Evolutionary conservation across 2,113 vertebrate genomes (phyloP).

Genomic region (Lycaon pictus): DNA sequence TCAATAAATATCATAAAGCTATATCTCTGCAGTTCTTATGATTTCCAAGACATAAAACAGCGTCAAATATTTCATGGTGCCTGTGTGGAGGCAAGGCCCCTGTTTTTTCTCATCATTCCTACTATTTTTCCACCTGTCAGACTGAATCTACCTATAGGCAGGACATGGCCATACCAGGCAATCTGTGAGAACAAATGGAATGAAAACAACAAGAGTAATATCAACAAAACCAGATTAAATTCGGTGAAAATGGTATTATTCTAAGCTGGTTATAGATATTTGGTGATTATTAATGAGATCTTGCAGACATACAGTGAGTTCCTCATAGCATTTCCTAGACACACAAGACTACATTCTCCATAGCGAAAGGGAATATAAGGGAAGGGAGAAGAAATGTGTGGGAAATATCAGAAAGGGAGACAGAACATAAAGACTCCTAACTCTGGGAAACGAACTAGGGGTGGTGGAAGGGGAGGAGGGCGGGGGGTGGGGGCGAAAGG

Average conservation of each 20-base stretch:
- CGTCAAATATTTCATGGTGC: background rate
- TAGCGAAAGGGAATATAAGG: no score
- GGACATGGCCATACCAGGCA: background rate
- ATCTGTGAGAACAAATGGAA: conserved; percentile 47
- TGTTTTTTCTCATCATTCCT: background rate
- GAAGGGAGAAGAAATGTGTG: no score
- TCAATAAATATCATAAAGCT: background rate
- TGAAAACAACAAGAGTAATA: conserved; percentile 33
- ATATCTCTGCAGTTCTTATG: background rate
- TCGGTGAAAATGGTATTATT: background rate
- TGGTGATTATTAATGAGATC: conserved; percentile 3
- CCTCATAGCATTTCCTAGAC: background rate
- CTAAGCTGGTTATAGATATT: background rate
- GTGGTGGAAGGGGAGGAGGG: no score
- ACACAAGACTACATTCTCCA: background rate
- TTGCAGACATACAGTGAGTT: background rate
- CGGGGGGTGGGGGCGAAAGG: no score
- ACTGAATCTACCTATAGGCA: background rate
- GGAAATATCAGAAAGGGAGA: no score
- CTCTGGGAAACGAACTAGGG: no score
- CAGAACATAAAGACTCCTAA: no score
- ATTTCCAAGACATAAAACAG: background rate
- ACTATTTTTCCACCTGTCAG: background rate
- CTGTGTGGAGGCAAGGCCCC: background rate
- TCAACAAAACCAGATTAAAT: background rate